Evolutionary conservation across 2,888 invertebrate genomes (phyloP), one percentile per base, ranked within the genome.

Genomic region (Mantis religiosa): DNA sequence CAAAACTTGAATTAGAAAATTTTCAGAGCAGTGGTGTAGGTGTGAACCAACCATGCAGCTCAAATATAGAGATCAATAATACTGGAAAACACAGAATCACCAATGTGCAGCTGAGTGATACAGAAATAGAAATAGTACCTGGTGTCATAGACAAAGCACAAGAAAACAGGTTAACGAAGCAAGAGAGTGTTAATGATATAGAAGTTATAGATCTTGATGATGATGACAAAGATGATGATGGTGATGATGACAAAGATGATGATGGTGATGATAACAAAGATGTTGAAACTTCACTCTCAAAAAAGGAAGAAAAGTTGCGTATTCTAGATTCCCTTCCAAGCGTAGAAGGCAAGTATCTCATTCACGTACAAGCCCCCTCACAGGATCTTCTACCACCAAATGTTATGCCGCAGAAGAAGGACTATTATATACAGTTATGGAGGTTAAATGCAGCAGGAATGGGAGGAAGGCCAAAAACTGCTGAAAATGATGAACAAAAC

Each of bases 311-410:
- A 28, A 86, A 54, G 47, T 87, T 82, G 28, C 28, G 54, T 9
- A 83, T 89, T 83, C 27, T 89, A 4, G 86, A 89, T 54, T 85
- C 85, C 28, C 86, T 89, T 47, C 89, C 89, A 28, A 89, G 85
- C 30, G 83, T 86, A 82, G 87, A 86, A 25, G 71, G 86, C 15
- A 89, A 86, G 8, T 87, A 82, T 83, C 47, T 86, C 9, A 89
- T 89, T 28, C 89, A 89, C 27, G 89, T 89, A n/a, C 47, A 83
- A 27, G 83, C 85, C 4, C 89, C 89, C 34, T 15, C 82, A n/a
- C 27, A 83, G 34, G 27, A 82, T 54, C 87, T 89, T 6, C 71
- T 89, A 71, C 89, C 89, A 30, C 86, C 83, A 41, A 87, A 89
- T 71, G 54, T 86, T n/a, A 85, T 54, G 25, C 89, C 89, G 25